A percentile compares a stretch with the other conserved stretches of the same genome.
These are phyloP conservation scores for Desoria tigrina DNA, from an alignment of 2,888 invertebrate species.

Conservation along the genomic window DNA sequence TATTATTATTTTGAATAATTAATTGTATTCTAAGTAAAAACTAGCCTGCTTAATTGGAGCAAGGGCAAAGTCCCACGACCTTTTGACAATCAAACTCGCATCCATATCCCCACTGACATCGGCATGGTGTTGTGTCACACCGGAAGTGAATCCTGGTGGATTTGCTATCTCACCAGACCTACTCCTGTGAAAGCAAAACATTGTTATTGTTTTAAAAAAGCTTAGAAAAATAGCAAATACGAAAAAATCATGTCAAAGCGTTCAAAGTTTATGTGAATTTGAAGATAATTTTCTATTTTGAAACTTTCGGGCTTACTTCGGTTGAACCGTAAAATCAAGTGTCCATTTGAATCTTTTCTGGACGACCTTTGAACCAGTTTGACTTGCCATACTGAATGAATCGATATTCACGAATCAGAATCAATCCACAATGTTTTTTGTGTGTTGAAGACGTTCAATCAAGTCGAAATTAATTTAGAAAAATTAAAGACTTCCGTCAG, in stretches of 20 bases:
- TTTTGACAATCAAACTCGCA: conserved; percentile 83
- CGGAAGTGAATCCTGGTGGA: conserved; percentile 80
- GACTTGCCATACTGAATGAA: conserved; percentile 22
- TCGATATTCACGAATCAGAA: no score
- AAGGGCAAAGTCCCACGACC: conserved; percentile 94
- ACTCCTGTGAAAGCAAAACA: background rate
- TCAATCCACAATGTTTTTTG: no score
- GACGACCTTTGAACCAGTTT: conserved; percentile 29
- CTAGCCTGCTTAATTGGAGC: conserved; percentile 88
- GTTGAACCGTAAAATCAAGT: conserved; percentile 44
- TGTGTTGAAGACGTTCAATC: no score
- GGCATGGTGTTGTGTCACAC: conserved; percentile 68
- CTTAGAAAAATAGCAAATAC: background rate
- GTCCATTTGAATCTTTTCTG: conserved; percentile 52
- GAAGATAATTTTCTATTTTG: no score
- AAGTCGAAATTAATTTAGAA: no score
- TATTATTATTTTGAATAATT: background rate
- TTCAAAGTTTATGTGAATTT: background rate
- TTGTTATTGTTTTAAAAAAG: background rate
- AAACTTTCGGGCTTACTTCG: conserved; percentile 31
- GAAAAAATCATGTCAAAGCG: background rate
- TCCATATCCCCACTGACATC: conserved; percentile 82
- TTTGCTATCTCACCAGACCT: conserved; percentile 61
- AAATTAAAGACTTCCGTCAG: no score
- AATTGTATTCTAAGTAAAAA: conserved; percentile 1